Base-by-base conservation (phyloP, 2,113 vertebrate genomes). In the Nothocercus julius region DNA sequence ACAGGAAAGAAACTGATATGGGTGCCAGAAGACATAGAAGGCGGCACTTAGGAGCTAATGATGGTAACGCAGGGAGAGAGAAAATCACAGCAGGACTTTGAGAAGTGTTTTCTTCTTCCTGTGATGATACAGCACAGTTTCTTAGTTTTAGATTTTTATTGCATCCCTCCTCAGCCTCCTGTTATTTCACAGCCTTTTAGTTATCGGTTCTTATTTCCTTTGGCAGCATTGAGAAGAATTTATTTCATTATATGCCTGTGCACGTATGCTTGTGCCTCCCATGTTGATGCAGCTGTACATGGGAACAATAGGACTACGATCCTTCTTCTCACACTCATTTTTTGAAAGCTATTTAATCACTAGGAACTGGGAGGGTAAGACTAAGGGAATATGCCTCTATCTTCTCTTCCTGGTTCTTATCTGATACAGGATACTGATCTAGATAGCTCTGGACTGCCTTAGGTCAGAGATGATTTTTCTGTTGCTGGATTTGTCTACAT, bases 181-280 rank as follows among this genome's bases (percentile, higher is more conserved):
- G 20, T 89, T 84, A n/a, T 59, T 82, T 86, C 54, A 5, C 54
- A 86, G 45, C 25, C 68, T 69, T 92, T 88, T 83, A 85, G 82
- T 93, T 77, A 92, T 69, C 51, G 70, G 40, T 21, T 86, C 24
- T 75, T 84, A 51, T 84, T 93, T 81, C 74, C 61, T 53, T 64
- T 84, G 89, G 36, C 87, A 89, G 42, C 74, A 40, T 27, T 63
- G 87, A 45, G 77, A 92, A 90, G 64, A 77, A 56, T 61, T 90
- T 72, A 87, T 77, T 95, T 92, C 61, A 40, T 38, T 70, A 45
- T 70, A 66, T 44, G 75, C 44, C 28, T 21, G 22, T 58, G 15
- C 25, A 38, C 19, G 3, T 51, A n/a, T 66, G 36, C n/a, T 11
- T 53, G 21, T 42, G 22, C 51, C n/a, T 88, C 76, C 34, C 28